These are phyloP conservation scores for Scaptomyza hsui DNA, from an alignment of 1,140 invertebrate species.

Conservation along the genomic window DNA sequence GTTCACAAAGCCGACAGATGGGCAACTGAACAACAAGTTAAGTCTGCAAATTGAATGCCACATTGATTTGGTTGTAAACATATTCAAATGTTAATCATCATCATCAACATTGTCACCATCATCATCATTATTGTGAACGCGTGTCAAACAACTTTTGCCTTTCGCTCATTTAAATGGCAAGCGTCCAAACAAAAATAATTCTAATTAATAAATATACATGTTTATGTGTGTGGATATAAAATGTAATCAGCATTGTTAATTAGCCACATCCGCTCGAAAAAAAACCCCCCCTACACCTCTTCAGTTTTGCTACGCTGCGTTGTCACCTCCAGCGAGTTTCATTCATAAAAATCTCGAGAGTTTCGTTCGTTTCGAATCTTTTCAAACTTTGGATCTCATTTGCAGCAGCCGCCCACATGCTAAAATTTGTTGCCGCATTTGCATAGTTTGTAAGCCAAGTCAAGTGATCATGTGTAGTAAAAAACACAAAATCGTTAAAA, in stretches of 20 bases:
- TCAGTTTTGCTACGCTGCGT: constrained; percentile 6
- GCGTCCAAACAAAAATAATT: constrained; percentile 52
- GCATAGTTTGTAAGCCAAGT: constrained; percentile 75
- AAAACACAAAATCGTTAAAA: constrained; percentile 76
- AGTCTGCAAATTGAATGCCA: constrained; percentile 14
- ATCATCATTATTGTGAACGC: background rate
- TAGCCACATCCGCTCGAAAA: constrained; percentile 79
- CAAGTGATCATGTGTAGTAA: constrained; percentile 70
- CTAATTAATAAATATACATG: constrained; percentile 72
- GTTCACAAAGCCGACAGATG: constrained; percentile 63
- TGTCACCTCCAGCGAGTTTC: constrained; percentile 56
- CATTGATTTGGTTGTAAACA: constrained; percentile 5
- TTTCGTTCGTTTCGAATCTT: constrained; percentile 18
- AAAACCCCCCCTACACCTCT: constrained; percentile 17
- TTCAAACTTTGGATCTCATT: constrained; percentile 20
- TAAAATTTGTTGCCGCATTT: constrained; percentile 56
- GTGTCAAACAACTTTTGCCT: constrained; percentile 40
- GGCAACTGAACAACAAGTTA: constrained; percentile 12
- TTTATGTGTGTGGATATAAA: constrained; percentile 45
- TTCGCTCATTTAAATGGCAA: constrained; percentile 65
- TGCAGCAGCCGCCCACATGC: constrained; percentile 60
- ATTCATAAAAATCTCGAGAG: constrained; percentile 72
- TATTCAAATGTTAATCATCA: background rate
- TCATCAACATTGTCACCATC: constrained; percentile 1
- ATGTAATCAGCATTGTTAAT: constrained; percentile 79